phyloP scores from a whole-genome alignment of 2,888 invertebrate species.

The Ennomos quercinarius region DNA sequence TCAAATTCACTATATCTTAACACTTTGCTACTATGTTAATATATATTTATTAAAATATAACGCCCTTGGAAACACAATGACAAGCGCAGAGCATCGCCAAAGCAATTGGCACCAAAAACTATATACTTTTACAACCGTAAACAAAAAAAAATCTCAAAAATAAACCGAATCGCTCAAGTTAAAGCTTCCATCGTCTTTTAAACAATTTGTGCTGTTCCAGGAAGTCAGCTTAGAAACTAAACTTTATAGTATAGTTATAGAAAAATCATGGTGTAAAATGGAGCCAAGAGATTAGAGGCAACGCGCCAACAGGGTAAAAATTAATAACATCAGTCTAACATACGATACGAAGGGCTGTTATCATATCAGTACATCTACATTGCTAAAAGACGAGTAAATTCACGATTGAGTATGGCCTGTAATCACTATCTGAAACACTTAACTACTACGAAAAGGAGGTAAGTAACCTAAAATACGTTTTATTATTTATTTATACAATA shows the following conservation, averaged over 20 bases:
- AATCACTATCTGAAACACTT: constrained; percentile 77
- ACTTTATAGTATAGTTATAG: constrained; percentile 53
- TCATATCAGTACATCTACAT: constrained; percentile 58
- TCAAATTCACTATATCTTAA: constrained; percentile 73
- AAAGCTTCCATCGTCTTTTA: constrained; percentile 60
- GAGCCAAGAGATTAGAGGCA: constrained; percentile 45
- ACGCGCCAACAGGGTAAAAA: constrained; percentile 40
- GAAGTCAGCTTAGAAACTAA: constrained; percentile 71
- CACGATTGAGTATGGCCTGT: constrained; percentile 78
- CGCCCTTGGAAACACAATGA: constrained; percentile 57
- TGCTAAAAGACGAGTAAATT: constrained; percentile 72
- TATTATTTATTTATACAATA: constrained; percentile 66
- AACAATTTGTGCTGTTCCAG: constrained; percentile 77
- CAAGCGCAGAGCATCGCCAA: constrained; percentile 48
- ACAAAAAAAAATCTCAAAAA: constrained; percentile 67
- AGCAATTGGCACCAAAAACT: constrained; percentile 60
- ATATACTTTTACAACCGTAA: constrained; percentile 39
- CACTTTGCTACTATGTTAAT: constrained; percentile 55
- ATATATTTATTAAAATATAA: constrained; percentile 53
- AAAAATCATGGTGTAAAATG: constrained; percentile 59
- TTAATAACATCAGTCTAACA: constrained; percentile 66
- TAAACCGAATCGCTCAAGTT: constrained; percentile 56
- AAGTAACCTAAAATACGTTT: constrained; percentile 71
- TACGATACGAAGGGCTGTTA: constrained; percentile 60
- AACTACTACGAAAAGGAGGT: constrained; percentile 58